phyloP scores from a whole-genome alignment of 2,888 invertebrate genomes.

The Autographa pulchrina region DNA sequence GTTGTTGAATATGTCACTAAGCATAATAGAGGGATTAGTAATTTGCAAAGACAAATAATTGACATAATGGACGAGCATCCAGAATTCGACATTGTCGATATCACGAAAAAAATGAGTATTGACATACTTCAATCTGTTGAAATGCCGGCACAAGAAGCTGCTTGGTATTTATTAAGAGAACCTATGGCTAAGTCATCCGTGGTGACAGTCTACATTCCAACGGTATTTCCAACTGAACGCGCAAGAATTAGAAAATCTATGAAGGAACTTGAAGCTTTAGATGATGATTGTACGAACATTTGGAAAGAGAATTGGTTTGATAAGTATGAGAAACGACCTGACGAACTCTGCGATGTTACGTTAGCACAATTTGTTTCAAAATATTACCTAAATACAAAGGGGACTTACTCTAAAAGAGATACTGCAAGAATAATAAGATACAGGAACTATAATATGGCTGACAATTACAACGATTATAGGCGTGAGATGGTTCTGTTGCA shows the following conservation, averaged over 20 bases:
- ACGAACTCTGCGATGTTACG: conserved; percentile 64
- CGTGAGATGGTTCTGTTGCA: conserved; percentile 71
- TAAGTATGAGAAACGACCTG: conserved; percentile 74
- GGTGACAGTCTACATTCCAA: conserved; percentile 56
- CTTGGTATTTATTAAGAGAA: conserved; percentile 63
- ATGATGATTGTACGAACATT: conserved; percentile 69
- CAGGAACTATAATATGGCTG: conserved; percentile 68
- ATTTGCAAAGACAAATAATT: conserved; percentile 66
- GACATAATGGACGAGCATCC: conserved; percentile 56
- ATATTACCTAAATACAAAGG: conserved; percentile 57
- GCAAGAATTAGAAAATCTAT: conserved; percentile 67
- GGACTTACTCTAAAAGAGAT: conserved; percentile 54
- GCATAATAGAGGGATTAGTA: conserved; percentile 67
- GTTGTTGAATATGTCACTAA: conserved; percentile 78
- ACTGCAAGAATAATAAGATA: conserved; percentile 67
- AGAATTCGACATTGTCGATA: conserved; percentile 59
- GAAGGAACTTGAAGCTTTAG: conserved; percentile 66
- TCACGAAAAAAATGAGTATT: conserved; percentile 55
- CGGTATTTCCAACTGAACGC: conserved; percentile 66
- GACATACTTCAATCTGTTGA: conserved; percentile 56
- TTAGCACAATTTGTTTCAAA: conserved; percentile 39
- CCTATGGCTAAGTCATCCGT: conserved; percentile 56
- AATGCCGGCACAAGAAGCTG: conserved; percentile 73
- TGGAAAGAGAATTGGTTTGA: conserved; percentile 77
- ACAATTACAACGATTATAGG: conserved; percentile 67